Conservation (phyloP, 2,888 invertebrate genomes). For the Listrodromus nycthemerus region DNA sequence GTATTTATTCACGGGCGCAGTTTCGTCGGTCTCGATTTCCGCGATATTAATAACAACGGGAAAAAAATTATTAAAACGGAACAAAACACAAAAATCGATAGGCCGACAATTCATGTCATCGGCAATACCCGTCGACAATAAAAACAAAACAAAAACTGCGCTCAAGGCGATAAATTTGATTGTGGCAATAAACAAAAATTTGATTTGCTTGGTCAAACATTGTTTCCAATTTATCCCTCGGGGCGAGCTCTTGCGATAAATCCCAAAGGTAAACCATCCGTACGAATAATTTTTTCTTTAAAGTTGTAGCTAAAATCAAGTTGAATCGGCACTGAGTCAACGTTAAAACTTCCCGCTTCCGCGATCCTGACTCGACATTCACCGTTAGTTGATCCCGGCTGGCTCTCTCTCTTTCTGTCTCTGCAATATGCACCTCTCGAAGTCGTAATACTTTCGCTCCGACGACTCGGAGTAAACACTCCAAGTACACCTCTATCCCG, state of each 20-base stretch:
- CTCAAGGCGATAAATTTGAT: too few relatives aligned
- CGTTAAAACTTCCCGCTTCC: not conserved
- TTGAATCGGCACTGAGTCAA: not conserved
- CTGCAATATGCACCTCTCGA: conserved; percentile 19
- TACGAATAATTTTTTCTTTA: not conserved
- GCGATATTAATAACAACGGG: too few relatives aligned
- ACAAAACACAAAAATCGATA: not conserved
- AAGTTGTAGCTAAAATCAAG: not conserved
- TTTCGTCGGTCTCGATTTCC: not conserved
- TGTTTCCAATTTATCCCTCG: not conserved
- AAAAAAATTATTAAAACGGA: not conserved
- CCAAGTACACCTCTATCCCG: conserved; percentile 3
- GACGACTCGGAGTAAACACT: conserved; percentile 15
- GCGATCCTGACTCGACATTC: not conserved
- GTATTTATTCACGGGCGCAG: not conserved
- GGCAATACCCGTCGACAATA: too few relatives aligned
- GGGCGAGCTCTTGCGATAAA: not conserved
- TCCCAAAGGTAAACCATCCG: not conserved
- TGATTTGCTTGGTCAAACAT: not conserved
- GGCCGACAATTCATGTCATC: too few relatives aligned
- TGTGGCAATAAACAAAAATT: too few relatives aligned
- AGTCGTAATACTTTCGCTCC: conserved; percentile 12
- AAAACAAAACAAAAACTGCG: too few relatives aligned
- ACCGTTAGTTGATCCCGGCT: not conserved
- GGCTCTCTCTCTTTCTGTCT: not conserved